A percentile compares a stretch with the other conserved stretches of the same genome.
phyloP scores from a whole-genome alignment of 92 coral and sea anemone species.

The Muricea muricata region DNA sequence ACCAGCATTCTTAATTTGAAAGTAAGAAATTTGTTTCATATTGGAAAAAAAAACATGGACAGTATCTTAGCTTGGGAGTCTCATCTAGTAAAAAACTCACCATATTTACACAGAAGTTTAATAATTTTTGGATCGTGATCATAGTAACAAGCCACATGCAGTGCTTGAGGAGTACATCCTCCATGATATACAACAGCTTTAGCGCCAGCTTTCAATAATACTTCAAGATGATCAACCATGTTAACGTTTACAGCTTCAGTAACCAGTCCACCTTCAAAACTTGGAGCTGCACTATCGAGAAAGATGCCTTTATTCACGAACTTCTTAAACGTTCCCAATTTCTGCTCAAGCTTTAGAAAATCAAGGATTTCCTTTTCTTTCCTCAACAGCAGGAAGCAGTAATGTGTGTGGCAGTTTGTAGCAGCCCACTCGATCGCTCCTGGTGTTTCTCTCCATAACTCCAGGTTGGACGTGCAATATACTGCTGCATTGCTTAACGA shows the following conservation, averaged over 20 bases:
- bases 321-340: slow-evolving; percentile 30
- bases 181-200: slow-evolving; percentile 44
- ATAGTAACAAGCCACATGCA: slow-evolving; percentile 81
- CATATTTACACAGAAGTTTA: slow-evolving; percentile 68
- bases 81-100: slow-evolving; percentile 30
- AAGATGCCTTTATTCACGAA: slow-evolving; percentile 69
- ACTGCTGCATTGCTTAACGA: slow-evolving; percentile 70
- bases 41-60: too few species aligned
- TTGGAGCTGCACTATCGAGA: slow-evolving; percentile 52
- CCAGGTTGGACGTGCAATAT: slow-evolving; percentile 72
- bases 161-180: slow-evolving; percentile 65
- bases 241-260: slow-evolving; percentile 64
- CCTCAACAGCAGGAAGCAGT: slow-evolving; percentile 64
- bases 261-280: slow-evolving; percentile 59
- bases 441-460: slow-evolving; percentile 73
- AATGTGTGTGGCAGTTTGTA: slow-evolving; percentile 62
- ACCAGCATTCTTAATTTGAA: too few species aligned
- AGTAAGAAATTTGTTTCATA: too few species aligned
- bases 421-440: slow-evolving; percentile 82
- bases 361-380: slow-evolving; percentile 61
- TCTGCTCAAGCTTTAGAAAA: slow-evolving; percentile 43
- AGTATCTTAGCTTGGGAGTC: too few species aligned
- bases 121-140: slow-evolving; percentile 65
- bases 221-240: slow-evolving; percentile 53
- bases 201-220: slow-evolving; percentile 70